phyloP scores from a whole-genome alignment of 2,113 vertebrate species.

The Xyrauchen texanus region DNA sequence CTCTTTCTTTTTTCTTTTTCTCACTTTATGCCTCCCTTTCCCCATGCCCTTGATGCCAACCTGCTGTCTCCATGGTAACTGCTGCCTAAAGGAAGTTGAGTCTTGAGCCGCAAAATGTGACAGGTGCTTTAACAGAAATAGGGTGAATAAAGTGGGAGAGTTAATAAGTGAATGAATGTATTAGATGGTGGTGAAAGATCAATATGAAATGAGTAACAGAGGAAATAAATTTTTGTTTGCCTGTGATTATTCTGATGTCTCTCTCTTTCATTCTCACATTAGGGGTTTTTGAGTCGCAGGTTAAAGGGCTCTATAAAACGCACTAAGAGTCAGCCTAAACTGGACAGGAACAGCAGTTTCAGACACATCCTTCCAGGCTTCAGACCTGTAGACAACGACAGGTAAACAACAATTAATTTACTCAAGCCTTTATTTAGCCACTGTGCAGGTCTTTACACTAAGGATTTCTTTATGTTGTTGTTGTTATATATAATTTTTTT shows the following conservation, averaged over 20 bases:
- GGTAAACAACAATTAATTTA: constrained; percentile 71
- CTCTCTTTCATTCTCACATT: constrained; percentile 29
- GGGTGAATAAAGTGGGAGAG: background rate
- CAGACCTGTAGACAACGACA: constrained; percentile 93
- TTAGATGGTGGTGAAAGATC: background rate
- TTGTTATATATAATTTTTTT: too few species aligned
- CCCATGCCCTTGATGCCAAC: constrained; percentile 16
- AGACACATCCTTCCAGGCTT: constrained; percentile 95
- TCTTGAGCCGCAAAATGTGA: constrained; percentile 30
- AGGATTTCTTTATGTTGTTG: too few species aligned
- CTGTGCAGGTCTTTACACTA: too few species aligned
- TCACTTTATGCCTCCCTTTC: background rate
- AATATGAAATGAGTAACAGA: background rate
- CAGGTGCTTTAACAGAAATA: constrained; percentile 23
- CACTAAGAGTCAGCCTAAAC: constrained; percentile 98
- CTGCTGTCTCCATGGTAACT: constrained; percentile 53
- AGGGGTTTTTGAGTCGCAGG: constrained; percentile 76
- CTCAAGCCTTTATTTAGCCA: background rate
- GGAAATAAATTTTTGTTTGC: background rate
- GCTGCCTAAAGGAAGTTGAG: constrained; percentile 40
- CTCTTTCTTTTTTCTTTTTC: constrained; percentile 43
- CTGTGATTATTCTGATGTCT: constrained; percentile 9
- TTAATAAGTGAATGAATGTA: background rate
- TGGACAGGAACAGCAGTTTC: constrained; percentile 98
- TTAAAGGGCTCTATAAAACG: constrained; percentile 98